These are phyloP conservation scores for Rhea americana DNA, from an alignment of 2,113 vertebrate species.

Conservation along the genomic window DNA sequence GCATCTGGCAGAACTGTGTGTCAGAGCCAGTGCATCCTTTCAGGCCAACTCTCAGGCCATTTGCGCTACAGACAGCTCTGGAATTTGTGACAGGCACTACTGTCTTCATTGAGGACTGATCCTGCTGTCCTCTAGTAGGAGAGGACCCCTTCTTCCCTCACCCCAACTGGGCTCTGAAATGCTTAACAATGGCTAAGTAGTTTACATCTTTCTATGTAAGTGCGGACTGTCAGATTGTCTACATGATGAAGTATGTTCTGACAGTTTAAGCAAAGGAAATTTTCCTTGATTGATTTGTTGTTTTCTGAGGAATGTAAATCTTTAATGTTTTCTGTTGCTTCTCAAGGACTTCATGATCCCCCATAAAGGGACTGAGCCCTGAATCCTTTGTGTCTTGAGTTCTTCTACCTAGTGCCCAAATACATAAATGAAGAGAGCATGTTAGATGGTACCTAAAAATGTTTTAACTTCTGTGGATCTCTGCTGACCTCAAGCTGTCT, in stretches of 20 bases:
- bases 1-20: neutral
- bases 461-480: neutral
- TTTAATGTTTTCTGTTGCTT: neutral
- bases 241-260: neutral
- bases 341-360: neutral
- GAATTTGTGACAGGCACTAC: neutral
- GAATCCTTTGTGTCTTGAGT: neutral
- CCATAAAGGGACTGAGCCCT: neutral
- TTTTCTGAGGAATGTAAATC: neutral
- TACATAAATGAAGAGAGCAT: neutral
- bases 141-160: too few relatives aligned
- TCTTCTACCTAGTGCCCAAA: neutral
- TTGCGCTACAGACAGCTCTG: neutral
- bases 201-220: neutral
- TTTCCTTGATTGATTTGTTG: neutral
- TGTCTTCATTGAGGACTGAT: neutral
- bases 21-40: neutral
- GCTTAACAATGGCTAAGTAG: neutral
- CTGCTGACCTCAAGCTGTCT: neutral
- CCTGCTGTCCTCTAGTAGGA: neutral
- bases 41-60: accelerated
- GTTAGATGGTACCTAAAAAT: neutral
- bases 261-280: neutral
- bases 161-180: neutral
- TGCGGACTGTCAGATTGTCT: neutral